phyloP scores from a whole-genome alignment of 1,140 invertebrate genomes.

The Drosophila bocqueti region DNA sequence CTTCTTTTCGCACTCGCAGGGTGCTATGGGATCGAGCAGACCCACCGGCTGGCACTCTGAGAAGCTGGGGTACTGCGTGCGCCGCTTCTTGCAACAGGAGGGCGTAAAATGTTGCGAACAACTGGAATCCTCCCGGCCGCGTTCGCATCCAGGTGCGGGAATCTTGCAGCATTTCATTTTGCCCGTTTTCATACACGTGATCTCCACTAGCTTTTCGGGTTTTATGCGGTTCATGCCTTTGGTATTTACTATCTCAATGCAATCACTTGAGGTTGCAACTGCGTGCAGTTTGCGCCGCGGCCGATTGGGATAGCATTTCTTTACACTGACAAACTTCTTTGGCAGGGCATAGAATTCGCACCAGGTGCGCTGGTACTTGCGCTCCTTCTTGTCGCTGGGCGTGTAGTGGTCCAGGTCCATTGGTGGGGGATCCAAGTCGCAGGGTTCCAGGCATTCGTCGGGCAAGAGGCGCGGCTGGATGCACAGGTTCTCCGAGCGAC shows the following conservation, averaged over 20 bases:
- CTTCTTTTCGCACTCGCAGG: slow-evolving; percentile 41
- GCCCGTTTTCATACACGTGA: neutral
- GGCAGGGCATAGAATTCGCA: slow-evolving; percentile 24
- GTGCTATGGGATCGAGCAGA: slow-evolving; percentile 5
- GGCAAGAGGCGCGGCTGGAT: neutral
- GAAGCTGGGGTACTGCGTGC: slow-evolving; percentile 43
- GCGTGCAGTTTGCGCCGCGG: neutral
- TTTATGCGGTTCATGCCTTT: neutral
- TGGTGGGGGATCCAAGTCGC: neutral
- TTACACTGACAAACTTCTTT: neutral
- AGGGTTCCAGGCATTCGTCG: slow-evolving; percentile 29
- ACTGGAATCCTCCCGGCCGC: too few species aligned
- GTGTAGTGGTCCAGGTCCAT: slow-evolving; percentile 28
- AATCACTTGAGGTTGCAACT: too few species aligned
- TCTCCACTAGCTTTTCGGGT: neutral
- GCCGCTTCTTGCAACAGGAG: slow-evolving; percentile 35
- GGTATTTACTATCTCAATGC: neutral
- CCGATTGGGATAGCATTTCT: slow-evolving; percentile 14
- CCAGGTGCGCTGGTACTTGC: slow-evolving; percentile 45
- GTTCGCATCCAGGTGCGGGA: neutral
- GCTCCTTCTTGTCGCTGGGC: slow-evolving; percentile 28
- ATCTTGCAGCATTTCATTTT: neutral
- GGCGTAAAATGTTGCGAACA: too few species aligned
- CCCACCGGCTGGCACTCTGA: slow-evolving; percentile 40
- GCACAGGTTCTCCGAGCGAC: slow-evolving; percentile 11